Conservation (phyloP, 2,888 invertebrate genomes). For the Mayetiola destructor region DNA sequence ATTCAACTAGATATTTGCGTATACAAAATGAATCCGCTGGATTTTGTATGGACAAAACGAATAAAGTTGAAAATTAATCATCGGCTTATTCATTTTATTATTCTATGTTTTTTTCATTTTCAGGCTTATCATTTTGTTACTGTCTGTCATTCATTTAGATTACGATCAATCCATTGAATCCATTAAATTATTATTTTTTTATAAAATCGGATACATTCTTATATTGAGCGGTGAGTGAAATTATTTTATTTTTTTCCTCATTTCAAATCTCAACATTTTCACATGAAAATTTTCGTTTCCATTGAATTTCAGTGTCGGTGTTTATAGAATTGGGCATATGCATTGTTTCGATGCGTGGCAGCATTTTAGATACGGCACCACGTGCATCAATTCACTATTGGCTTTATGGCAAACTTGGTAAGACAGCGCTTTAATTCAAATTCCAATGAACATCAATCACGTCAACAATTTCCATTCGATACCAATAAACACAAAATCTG, state of each 20-base stretch:
- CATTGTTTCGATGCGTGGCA: slow-evolving; percentile 60
- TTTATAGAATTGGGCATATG: slow-evolving; percentile 56
- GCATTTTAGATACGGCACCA: slow-evolving; percentile 60
- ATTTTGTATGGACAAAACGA: no score
- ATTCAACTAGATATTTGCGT: no score
- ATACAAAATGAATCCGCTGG: no score
- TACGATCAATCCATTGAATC: slow-evolving; percentile 32
- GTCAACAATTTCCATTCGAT: no score
- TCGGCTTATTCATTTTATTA: background rate
- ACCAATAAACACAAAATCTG: no score
- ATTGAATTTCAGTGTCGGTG: slow-evolving; percentile 38
- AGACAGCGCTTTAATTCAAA: no score
- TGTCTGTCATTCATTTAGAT: slow-evolving; percentile 30
- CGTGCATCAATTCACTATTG: slow-evolving; percentile 63
- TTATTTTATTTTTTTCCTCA: slow-evolving; percentile 14
- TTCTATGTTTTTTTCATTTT: slow-evolving; percentile 19
- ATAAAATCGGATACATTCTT: slow-evolving; percentile 33
- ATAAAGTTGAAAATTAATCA: background rate
- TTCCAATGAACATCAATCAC: no score
- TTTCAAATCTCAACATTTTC: background rate
- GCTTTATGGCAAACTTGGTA: slow-evolving; percentile 62
- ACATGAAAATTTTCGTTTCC: background rate
- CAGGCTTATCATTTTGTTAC: slow-evolving; percentile 32
- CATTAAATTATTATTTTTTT: slow-evolving; percentile 34
- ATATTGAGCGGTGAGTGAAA: slow-evolving; percentile 32